Percentiles rank a stretch among this genome's conserved stretches.
Evolutionary conservation across 2,888 invertebrate species (phyloP).

Genomic region (Nemoura dubitans): DNA sequence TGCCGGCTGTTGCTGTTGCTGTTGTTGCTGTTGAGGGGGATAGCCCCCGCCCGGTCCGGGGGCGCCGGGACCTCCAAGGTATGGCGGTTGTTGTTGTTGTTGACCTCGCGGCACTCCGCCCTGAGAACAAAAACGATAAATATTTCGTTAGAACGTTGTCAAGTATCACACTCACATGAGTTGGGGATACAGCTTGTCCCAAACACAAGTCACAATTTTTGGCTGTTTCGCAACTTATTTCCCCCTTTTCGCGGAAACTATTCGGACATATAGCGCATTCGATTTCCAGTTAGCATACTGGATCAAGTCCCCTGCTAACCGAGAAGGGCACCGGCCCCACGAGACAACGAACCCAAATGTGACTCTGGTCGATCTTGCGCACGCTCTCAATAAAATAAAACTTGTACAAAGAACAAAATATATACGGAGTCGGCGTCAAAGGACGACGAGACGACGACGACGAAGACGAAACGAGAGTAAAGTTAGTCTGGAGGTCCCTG

Average conservation of each 20-base stretch:
- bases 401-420: neutral
- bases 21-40: conserved; percentile 48
- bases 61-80: conserved; percentile 47
- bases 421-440: neutral
- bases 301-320: neutral
- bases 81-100: conserved; percentile 46
- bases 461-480: neutral
- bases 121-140: conserved; percentile 42
- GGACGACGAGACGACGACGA: neutral
- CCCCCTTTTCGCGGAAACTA: neutral
- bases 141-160: neutral
- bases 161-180: neutral
- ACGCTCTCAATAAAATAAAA: neutral
- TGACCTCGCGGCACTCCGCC: conserved; percentile 49
- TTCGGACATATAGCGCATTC: neutral
- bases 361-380: neutral
- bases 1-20: conserved; percentile 44
- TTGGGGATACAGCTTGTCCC: neutral
- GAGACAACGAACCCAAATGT: neutral
- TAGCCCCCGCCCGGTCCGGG: conserved; percentile 45
- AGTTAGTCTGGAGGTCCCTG: neutral
- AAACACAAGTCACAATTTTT: neutral
- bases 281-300: neutral
- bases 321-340: conserved; percentile 1
- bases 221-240: neutral